Percentiles rank a stretch among this genome's conserved stretches.
Evolutionary conservation across 2,797 vertebrate species (phyloP).

Genomic region (Scleropages formosus): DNA sequence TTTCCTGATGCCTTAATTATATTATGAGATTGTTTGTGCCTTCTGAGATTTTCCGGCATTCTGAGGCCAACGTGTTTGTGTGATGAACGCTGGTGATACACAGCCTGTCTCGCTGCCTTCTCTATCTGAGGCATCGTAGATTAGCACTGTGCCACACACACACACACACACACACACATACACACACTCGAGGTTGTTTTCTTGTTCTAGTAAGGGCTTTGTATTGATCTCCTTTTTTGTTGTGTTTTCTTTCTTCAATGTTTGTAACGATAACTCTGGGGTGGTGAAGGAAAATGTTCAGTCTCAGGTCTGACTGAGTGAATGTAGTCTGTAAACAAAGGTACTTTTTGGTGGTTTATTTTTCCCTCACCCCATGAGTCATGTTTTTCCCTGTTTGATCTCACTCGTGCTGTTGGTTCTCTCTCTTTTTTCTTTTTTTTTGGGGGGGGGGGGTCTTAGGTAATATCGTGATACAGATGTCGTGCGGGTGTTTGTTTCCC

Average conservation of each 20-base stretch:
- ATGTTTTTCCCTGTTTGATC: too few relatives aligned
- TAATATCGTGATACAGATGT: too few relatives aligned
- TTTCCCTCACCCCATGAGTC: too few relatives aligned
- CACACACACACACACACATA: conserved; percentile 23
- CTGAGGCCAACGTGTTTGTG: conserved; percentile 62
- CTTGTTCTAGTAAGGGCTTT: conserved; percentile 23
- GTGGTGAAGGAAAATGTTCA: conserved; percentile 26
- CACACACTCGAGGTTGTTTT: conserved; percentile 22
- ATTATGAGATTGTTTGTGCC: conserved; percentile 63
- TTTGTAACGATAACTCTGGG: neutral
- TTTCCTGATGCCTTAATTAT: conserved; percentile 67
- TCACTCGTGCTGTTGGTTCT: too few relatives aligned
- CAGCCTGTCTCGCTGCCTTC: conserved; percentile 45
- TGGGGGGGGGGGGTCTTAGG: too few relatives aligned
- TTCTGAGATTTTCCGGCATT: conserved; percentile 59
- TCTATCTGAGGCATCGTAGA: conserved; percentile 56
- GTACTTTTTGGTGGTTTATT: neutral
- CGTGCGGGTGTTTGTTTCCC: conserved; percentile 19
- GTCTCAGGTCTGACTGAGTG: neutral
- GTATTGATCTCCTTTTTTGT: neutral
- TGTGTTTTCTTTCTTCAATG: neutral
- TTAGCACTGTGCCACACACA: conserved; percentile 31
- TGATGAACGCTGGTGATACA: conserved; percentile 59
- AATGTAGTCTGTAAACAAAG: neutral
- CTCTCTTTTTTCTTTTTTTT: too few relatives aligned